These are phyloP conservation scores for Seriola quinqueradiata DNA, from an alignment of 2,113 vertebrate species.

Conservation along the genomic window DNA sequence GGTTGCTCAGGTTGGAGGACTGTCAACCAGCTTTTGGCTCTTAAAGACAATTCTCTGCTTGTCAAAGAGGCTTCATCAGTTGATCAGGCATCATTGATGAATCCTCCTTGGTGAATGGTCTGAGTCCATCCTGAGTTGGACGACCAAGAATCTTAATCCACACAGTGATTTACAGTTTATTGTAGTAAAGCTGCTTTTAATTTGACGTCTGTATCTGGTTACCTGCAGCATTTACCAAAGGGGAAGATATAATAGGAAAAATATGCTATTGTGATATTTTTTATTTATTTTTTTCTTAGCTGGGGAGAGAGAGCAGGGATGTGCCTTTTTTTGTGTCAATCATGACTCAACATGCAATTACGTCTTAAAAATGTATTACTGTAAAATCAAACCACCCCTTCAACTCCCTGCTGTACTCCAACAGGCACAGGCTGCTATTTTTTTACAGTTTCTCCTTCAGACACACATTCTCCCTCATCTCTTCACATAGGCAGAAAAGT, in stretches of 20 bases:
- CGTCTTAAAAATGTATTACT: not conserved
- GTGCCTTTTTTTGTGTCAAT: not conserved
- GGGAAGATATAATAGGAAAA: too few species aligned
- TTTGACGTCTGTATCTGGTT: not conserved
- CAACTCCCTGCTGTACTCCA: not conserved
- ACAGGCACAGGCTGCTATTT: not conserved
- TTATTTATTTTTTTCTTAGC: not conserved
- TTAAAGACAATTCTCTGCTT: not conserved
- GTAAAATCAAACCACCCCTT: not conserved
- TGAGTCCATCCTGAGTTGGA: not conserved
- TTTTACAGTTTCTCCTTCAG: not conserved
- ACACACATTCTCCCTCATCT: not conserved
- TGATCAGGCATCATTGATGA: not conserved
- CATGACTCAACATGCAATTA: not conserved
- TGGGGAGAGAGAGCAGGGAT: not conserved
- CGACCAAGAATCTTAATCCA: too few species aligned
- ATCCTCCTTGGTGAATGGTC: not conserved
- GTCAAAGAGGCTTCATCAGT: not conserved
- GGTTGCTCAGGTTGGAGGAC: too few species aligned
- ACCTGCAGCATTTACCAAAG: not conserved
- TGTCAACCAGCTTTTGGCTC: too few species aligned
- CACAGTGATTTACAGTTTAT: too few species aligned
- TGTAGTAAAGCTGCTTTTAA: too few species aligned
- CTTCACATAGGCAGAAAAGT: not conserved
- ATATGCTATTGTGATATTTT: not conserved